Base-by-base conservation (phyloP, 2,113 vertebrate genomes). In the Ariopsis seemanni region DNA sequence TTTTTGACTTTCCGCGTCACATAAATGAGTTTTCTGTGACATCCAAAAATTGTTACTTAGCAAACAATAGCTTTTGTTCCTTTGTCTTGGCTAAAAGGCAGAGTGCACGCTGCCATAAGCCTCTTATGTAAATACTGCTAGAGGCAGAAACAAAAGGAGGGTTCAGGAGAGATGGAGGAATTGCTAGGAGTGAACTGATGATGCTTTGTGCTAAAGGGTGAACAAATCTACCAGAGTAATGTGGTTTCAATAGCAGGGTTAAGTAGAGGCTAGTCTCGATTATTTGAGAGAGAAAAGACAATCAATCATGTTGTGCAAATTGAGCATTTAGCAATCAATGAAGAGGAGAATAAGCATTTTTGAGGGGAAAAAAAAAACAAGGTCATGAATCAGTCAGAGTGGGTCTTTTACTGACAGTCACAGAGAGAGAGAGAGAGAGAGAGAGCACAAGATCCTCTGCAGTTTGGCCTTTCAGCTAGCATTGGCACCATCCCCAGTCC, bases 91-190 rank as follows among this genome's bases (percentile, higher is more conserved):
- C 88, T 90, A 90, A 93, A 92, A 93, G 91, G 91, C 91, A 86
- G 89, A 81, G 85, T 93, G 88, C 86, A 93, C 90, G 90, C 93
- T 93, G 93, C 94, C 93, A 93, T 95, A 95, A 95, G 95, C 94
- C 90, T 94, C 95, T 95, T 95, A 95, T 95, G 95, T 94, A 96
- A 95, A 95, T 95, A 91, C 92, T 91, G 93, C 93, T 92, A 94
- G 94, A 93, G 92, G 92, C 92, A 93, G 92, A 95, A 94, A 95
- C 95, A 96, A 95, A 95, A 88, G 93, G 92, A 90, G 91, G 93
- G 93, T 95, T 95, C 93, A 94, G 90, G 94, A 92, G 94, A 89
- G 93, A 90, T 90, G 89, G 90, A 90, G 90, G 90, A 89, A 93
- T 89, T 92, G 92, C 78, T 82, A 82, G 22, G 50, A 90, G 87